Percentiles rank a stretch among this genome's conserved stretches.
phyloP scores from a whole-genome alignment of 2,888 invertebrate genomes.

The Hipparchia sbordonii region DNA sequence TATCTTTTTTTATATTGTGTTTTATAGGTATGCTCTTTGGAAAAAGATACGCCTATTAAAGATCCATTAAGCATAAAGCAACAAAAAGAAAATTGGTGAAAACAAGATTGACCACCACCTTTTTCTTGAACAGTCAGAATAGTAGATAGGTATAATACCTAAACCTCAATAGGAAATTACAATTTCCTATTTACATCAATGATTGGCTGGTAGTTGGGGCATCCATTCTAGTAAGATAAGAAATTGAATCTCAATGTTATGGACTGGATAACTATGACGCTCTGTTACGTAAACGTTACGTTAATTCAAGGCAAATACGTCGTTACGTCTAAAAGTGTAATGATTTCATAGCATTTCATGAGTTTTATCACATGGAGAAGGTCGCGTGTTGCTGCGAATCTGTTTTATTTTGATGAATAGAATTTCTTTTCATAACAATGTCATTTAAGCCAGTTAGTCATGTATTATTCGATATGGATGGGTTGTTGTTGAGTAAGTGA shows the following conservation, averaged over 20 bases:
- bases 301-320: conserved; percentile 26
- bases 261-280: neutral
- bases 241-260: conserved; percentile 21
- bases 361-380: neutral
- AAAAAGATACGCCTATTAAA: no score
- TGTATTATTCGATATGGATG: conserved; percentile 77
- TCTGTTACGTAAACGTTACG: conserved; percentile 12
- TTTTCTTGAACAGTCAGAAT: no score
- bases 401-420: neutral
- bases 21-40: no score
- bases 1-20: no score
- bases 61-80: no score
- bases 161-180: no score
- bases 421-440: conserved; percentile 45
- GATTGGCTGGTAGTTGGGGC: no score
- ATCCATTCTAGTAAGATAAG: conserved; percentile 29
- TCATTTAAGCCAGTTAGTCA: conserved; percentile 71
- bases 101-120: no score
- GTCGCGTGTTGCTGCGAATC: neutral
- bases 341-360: neutral
- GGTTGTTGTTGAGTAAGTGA: conserved; percentile 69
- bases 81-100: no score
- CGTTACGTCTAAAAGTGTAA: conserved; percentile 9
- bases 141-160: no score
- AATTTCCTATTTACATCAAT: no score